Base-by-base conservation (phyloP, 1,140 invertebrate species). In the Triops longicaudatus region DNA sequence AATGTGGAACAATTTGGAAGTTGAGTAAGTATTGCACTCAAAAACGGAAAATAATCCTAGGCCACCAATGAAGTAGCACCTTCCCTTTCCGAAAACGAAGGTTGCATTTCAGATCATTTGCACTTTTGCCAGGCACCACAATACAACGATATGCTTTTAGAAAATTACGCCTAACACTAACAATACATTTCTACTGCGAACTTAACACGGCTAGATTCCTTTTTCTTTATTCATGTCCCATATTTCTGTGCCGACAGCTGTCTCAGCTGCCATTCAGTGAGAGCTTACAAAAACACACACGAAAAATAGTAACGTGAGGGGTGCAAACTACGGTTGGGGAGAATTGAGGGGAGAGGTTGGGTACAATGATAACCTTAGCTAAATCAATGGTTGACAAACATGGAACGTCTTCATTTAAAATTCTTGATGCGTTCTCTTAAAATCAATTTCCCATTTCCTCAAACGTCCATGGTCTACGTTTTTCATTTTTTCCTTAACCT, bases 381-480 rank as follows among this genome's bases (percentile, higher is more conserved):
- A 63, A 17, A 63, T 37, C 31, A 63, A 63, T 63, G 50, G 3
- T 63, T 63, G 50, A 63, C 50, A 63, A 63, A 22, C 50, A 63
- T 9, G 50, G 9, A 63, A 63, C 50, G 50, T 63, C 50, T 63
- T 63, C 50, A 63, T 63, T 37, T 63, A 63, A 63, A 63, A 63
- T 63, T 17, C 50, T 17, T 17, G 50, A 22, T 63, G 22, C 50
- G 50, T 22, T 63, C 14, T 9, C n/a, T 14, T 14, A 63, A n/a
- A 63, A 63, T 63, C 50, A 63, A 63, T 63, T 63, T 22, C 50
- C 22, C n/a, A 63, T 63, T 63, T 63, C 50, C 22, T 63, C 7
- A n/a, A n/a, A n/a, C 50, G 3, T 63, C 0, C 50, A 17, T 17
- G 14, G 22, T 63, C 50, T 22, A 9, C 50, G 1, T 22, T 22